These are phyloP conservation scores for Anolis sagrei DNA, from an alignment of 2,113 vertebrate species.

Conservation along the genomic window DNA sequence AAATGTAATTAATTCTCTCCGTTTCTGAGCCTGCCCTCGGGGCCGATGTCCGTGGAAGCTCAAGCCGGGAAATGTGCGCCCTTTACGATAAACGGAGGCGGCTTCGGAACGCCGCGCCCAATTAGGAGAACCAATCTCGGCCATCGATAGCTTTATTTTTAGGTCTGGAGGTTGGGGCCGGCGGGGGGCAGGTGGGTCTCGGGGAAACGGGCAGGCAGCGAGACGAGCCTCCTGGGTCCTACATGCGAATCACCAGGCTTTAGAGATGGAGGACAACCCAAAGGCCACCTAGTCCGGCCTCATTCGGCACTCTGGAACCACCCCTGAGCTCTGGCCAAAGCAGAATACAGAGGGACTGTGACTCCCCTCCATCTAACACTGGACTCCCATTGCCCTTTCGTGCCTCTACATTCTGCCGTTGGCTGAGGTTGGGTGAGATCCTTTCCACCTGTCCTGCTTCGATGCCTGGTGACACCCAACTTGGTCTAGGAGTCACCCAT, in stretches of 20 bases:
- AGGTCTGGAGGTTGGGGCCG: neutral
- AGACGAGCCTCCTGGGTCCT: neutral
- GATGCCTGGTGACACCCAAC: too few species aligned
- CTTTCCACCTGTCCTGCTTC: too few species aligned
- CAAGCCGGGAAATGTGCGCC: slow-evolving; percentile 95
- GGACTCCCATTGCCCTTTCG: too few species aligned
- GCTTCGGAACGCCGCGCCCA: slow-evolving; percentile 77
- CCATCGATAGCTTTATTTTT: slow-evolving; percentile 39
- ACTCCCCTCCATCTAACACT: too few species aligned
- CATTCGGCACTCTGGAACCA: too few species aligned
- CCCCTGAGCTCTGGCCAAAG: too few species aligned
- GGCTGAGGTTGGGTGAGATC: too few species aligned
- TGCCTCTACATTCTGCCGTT: too few species aligned
- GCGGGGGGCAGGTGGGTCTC: neutral
- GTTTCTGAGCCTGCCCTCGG: slow-evolving; percentile 92
- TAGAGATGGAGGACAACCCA: neutral
- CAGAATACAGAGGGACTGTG: too few species aligned
- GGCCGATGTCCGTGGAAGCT: slow-evolving; percentile 86
- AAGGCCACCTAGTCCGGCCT: neutral
- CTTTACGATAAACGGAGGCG: slow-evolving; percentile 95
- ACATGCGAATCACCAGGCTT: neutral
- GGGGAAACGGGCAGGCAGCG: neutral
- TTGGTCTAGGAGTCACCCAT: too few species aligned
- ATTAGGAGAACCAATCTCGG: slow-evolving; percentile 69
- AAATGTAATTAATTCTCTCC: slow-evolving; percentile 99